These are phyloP conservation scores for Bombus polaris DNA, from an alignment of 1,140 invertebrate species.

Conservation along the genomic window DNA sequence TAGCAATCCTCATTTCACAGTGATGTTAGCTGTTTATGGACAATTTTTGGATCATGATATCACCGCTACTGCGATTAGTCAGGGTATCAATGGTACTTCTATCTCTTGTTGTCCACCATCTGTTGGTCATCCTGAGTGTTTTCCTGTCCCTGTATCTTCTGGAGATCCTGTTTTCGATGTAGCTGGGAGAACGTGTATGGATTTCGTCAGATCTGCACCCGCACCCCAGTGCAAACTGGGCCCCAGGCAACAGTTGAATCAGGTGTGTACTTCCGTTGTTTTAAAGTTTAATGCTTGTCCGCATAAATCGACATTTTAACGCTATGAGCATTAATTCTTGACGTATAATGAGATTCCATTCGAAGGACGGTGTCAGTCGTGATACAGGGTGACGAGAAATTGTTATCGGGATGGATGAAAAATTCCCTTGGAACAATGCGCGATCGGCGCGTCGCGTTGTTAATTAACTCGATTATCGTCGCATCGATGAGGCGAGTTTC, in stretches of 20 bases:
- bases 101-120: slow-evolving; percentile 85
- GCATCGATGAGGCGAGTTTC: not conserved
- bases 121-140: slow-evolving; percentile 90
- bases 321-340: not conserved
- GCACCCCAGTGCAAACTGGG: slow-evolving; percentile 93
- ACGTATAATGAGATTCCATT: not conserved
- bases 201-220: slow-evolving; percentile 92
- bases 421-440: not conserved
- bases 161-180: slow-evolving; percentile 88
- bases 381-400: not conserved
- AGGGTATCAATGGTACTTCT: slow-evolving; percentile 85
- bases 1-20: slow-evolving; percentile 89
- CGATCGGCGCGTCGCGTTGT: not conserved
- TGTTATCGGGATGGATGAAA: not conserved
- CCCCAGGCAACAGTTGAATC: slow-evolving; percentile 94
- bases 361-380: no score
- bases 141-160: slow-evolving; percentile 87
- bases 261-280: slow-evolving; percentile 82
- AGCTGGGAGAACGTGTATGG: slow-evolving; percentile 89
- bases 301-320: not conserved
- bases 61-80: slow-evolving; percentile 90
- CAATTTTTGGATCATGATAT: slow-evolving; percentile 99
- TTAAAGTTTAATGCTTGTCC: not conserved
- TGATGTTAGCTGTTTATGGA: slow-evolving; percentile 94
- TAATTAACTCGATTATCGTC: slow-evolving; percentile 28